phyloP scores from a whole-genome alignment of 2,797 vertebrate genomes.

The Schizothorax lantsangensis region DNA sequence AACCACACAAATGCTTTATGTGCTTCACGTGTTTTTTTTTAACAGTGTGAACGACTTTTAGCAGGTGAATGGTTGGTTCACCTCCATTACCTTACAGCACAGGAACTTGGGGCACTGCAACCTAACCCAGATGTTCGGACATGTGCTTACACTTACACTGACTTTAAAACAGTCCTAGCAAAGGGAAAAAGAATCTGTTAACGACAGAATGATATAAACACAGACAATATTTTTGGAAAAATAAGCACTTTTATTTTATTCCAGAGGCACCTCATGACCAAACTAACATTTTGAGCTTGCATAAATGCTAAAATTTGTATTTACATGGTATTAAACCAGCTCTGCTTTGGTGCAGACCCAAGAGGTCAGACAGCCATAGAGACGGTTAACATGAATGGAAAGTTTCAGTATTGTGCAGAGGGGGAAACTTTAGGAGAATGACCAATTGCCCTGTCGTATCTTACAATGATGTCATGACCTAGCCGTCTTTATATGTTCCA shows the following conservation, averaged over 20 bases:
- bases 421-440: conserved; percentile 1
- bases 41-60: not conserved
- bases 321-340: not conserved
- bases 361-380: conserved; percentile 3
- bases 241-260: conserved; percentile 14
- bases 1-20: not conserved
- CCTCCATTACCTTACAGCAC: not conserved
- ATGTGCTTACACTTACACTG: not conserved
- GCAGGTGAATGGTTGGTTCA: not conserved
- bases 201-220: not conserved
- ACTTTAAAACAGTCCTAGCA: conserved; percentile 9
- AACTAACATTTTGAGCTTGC: not conserved
- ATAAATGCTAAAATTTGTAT: not conserved
- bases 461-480: conserved; percentile 44
- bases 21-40: not conserved
- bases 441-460: conserved; percentile 40
- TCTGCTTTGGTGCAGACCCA: not conserved
- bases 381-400: not conserved
- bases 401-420: not conserved
- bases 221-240: conserved; percentile 9
- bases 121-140: not conserved
- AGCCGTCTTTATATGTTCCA: conserved; percentile 31
- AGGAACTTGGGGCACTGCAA: not conserved
- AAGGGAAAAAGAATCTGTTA: not conserved
- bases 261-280: not conserved